Conservation (phyloP, 2,888 invertebrate species). For the Drosophila limbata region DNA sequence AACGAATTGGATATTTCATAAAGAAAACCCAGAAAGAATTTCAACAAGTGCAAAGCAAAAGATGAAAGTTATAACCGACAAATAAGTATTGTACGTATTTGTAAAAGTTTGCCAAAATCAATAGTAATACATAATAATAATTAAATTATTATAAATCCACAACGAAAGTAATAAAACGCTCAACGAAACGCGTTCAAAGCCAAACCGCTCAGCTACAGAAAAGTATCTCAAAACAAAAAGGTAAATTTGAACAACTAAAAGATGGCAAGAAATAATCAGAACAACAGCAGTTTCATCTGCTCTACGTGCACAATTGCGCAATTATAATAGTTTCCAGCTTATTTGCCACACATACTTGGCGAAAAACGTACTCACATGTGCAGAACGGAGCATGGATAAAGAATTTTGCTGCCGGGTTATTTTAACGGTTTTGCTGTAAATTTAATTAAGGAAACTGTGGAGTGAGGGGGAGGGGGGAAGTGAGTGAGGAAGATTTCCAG, state of each 20-base stretch:
- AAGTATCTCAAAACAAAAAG: constrained; percentile 66
- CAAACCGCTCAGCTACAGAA: constrained; percentile 30
- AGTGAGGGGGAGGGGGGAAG: background rate
- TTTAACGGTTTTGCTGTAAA: constrained; percentile 68
- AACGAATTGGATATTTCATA: constrained; percentile 61
- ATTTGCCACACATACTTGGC: constrained; percentile 29
- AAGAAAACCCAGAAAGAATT: constrained; percentile 25
- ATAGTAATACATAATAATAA: constrained; percentile 10
- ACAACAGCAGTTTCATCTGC: constrained; percentile 15
- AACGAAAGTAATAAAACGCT: constrained; percentile 28
- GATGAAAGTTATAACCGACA: constrained; percentile 25
- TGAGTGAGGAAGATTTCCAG: constrained; percentile 25
- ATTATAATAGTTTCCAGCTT: constrained; percentile 49
- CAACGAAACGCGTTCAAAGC: constrained; percentile 32
- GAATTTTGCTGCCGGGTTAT: constrained; percentile 56
- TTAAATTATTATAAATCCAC: constrained; percentile 20
- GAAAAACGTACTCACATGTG: constrained; percentile 36
- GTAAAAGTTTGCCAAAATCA: constrained; percentile 45
- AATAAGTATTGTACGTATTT: constrained; percentile 18
- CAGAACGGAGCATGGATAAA: constrained; percentile 34
- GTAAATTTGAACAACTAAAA: constrained; percentile 46
- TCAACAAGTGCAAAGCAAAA: constrained; percentile 37
- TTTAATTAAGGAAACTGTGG: constrained; percentile 61
- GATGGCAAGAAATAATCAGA: background rate
- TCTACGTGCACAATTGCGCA: constrained; percentile 57